phyloP scores from a whole-genome alignment of 2,113 vertebrate genomes.

The Pygoscelis adeliae region DNA sequence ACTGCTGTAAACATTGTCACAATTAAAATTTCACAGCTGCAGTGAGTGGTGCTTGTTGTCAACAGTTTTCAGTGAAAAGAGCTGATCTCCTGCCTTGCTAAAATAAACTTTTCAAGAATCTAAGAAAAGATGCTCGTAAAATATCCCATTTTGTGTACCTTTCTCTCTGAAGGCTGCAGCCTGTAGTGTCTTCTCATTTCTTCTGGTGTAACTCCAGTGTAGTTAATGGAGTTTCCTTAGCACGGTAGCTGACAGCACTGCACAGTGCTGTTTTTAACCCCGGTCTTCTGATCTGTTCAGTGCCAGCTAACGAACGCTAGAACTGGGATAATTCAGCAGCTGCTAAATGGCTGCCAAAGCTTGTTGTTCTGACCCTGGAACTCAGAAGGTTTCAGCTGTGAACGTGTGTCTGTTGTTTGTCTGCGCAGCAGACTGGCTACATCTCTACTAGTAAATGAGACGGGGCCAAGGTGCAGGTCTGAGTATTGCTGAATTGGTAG shows the following conservation, averaged over 20 bases:
- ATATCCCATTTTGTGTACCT: neutral
- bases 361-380: neutral
- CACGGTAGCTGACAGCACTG: neutral
- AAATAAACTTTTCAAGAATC: conserved; percentile 28
- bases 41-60: neutral
- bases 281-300: neutral
- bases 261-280: neutral
- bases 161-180: neutral
- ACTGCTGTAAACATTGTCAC: conserved; percentile 28
- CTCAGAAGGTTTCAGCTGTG: neutral
- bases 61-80: conserved; percentile 8
- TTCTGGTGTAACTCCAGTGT: neutral
- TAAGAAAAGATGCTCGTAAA: conserved; percentile 17
- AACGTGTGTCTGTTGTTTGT: accelerated
- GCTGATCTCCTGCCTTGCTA: neutral
- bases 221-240: neutral
- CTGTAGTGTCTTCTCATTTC: neutral
- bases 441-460: neutral
- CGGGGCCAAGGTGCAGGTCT: neutral
- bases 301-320: neutral
- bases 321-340: neutral
- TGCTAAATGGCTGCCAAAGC: neutral
- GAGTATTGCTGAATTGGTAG: neutral
- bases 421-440: neutral
- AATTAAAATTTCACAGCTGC: conserved; percentile 15